These are phyloP conservation scores for Dendrolimus houi DNA, from an alignment of 2,888 invertebrate genomes.

Conservation along the genomic window DNA sequence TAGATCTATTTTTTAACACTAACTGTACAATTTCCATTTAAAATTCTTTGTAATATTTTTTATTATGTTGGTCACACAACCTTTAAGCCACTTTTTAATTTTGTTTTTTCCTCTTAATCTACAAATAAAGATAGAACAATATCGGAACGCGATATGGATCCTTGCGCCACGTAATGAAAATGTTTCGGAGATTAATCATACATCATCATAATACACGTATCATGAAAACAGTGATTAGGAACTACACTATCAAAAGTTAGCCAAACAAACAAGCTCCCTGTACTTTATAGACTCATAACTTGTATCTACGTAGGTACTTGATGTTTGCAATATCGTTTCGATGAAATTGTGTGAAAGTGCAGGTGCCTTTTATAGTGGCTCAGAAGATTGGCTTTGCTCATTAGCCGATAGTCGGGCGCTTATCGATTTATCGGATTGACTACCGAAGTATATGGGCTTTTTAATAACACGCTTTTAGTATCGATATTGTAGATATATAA, in stretches of 20 bases:
- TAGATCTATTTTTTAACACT: no score
- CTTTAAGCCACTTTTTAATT: no score
- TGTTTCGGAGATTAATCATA: neutral
- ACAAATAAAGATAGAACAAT: no score
- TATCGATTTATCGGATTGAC: slow-evolving; percentile 41
- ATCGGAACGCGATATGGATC: no score
- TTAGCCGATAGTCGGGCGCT: slow-evolving; percentile 48
- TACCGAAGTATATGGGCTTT: neutral
- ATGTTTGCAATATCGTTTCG: neutral
- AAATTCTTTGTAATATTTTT: no score
- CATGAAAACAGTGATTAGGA: neutral
- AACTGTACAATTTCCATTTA: no score
- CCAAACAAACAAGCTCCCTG: neutral
- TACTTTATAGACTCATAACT: neutral
- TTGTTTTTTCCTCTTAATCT: no score
- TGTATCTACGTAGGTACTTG: neutral
- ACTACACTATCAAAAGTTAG: neutral
- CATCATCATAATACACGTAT: neutral
- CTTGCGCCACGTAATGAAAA: neutral
- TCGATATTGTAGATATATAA: no score
- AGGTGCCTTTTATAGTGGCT: slow-evolving; percentile 17
- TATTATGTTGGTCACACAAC: no score
- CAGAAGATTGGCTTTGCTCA: slow-evolving; percentile 60
- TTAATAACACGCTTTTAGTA: slow-evolving; percentile 8
- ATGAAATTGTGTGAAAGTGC: neutral